Base-by-base conservation (phyloP, 1,140 invertebrate species). In the Harpegnathos saltator region DNA sequence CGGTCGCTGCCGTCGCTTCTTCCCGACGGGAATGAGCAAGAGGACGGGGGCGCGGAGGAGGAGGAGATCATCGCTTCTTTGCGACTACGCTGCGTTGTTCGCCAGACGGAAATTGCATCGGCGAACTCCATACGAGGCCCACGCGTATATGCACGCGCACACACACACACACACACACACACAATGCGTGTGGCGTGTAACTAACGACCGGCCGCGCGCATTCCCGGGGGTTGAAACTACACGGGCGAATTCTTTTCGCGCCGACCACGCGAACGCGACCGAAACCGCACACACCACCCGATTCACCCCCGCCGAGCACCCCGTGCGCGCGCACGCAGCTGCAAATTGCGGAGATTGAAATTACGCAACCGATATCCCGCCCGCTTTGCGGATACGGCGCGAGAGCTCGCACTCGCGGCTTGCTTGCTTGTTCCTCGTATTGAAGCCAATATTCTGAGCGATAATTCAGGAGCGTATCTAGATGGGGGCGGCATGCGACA, bases 321-420 rank as follows among this genome's bases (percentile, higher is more conserved):
- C 4, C 5, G 1, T 1, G 33, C 15, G 19, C 9, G 38, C 33
- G 24, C n/a, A 12, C 54, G 26, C 33, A 12, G 15, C 22, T 80
- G 65, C 75, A 80, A 80, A 80, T 80, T 80, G 75, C 75, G 75
- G 75, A 80, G 75, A 80, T 80, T 80, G 75, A 80, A 80, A 80
- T 80, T 80, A 80, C 75, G 65, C n/a, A 52, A 54, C 75, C 75
- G 75, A 80, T 80, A 80, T 80, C 69, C 65, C 54, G 75, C 71
- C 75, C 58, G 75, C 52, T 80, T 59, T 59, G 65, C 65, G 11
- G 22, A 71, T 71, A 71, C 75, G 50, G 38, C 44, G 59, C 59
- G 38, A 17, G 44, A 69, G 56, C 33, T 78, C 75, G 61, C 61
- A 33, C n/a, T n/a, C n/a, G n/a, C n/a, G n/a, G n/a, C n/a, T 33